phyloP scores from a whole-genome alignment of 2,797 vertebrate species.

The Gallirallus australis region DNA sequence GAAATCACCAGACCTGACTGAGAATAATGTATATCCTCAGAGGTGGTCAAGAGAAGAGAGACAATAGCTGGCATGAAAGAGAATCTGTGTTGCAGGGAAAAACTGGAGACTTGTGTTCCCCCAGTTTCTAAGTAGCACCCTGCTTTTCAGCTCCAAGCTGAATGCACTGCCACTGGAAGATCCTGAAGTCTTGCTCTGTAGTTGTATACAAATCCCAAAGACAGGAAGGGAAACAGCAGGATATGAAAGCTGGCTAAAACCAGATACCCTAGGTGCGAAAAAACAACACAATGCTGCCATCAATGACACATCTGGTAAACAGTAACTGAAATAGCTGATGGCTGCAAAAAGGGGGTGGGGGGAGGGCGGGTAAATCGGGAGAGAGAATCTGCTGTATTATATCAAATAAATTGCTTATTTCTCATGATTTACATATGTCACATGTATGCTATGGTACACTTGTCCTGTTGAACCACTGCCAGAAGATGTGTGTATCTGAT shows the following conservation, averaged over 20 bases:
- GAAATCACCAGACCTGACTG: background rate
- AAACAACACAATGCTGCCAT: background rate
- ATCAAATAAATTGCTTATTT: background rate
- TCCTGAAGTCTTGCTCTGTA: background rate
- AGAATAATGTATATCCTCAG: background rate
- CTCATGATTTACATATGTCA: background rate
- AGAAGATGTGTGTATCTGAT: background rate
- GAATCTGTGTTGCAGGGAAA: background rate
- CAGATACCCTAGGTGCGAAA: background rate
- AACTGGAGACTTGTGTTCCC: background rate
- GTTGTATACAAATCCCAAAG: background rate
- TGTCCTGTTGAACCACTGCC: fast-evolving
- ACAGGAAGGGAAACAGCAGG: background rate
- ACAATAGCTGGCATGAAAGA: background rate
- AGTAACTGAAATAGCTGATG: background rate
- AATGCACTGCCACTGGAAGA: background rate
- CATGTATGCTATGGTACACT: fast-evolving
- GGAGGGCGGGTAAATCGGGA: background rate
- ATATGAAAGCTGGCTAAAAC: background rate
- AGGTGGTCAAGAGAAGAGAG: background rate
- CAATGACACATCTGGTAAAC: background rate
- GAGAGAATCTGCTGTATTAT: background rate
- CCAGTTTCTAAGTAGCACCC: background rate
- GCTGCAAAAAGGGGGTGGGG: background rate
- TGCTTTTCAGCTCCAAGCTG: background rate